Evolutionary conservation across 2,797 vertebrate genomes (phyloP).

Genomic region (Crocidura indochinensis): DNA sequence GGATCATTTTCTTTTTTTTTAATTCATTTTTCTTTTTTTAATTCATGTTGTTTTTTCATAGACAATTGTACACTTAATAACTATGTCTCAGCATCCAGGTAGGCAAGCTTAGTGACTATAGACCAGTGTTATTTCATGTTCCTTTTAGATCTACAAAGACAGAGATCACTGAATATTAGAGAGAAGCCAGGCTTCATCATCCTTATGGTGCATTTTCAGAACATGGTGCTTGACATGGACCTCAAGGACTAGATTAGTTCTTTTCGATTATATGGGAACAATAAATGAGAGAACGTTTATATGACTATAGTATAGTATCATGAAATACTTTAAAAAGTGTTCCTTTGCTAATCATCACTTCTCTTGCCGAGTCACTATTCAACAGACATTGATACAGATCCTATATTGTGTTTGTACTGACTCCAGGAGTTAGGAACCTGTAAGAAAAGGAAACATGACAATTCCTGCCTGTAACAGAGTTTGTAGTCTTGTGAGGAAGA

Average conservation of each 20-base stretch:
- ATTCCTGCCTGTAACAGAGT: neutral
- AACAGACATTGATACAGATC: neutral
- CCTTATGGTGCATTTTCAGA: neutral
- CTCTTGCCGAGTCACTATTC: slow-evolving; percentile 15
- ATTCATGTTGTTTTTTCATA: neutral
- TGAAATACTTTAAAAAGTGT: neutral
- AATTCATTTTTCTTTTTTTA: too few relatives aligned
- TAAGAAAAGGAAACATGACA: slow-evolving; percentile 3
- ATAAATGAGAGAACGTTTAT: neutral
- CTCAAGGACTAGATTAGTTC: neutral
- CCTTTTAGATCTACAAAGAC: slow-evolving; percentile 18
- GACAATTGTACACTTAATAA: neutral
- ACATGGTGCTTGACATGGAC: neutral
- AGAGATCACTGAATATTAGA: neutral
- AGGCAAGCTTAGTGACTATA: neutral
- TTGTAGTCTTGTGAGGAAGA: neutral
- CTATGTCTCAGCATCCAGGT: neutral
- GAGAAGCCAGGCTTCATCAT: neutral
- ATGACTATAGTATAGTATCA: neutral
- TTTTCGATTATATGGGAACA: neutral
- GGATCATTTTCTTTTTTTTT: too few relatives aligned
- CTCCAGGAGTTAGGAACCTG: neutral
- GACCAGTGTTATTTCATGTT: neutral
- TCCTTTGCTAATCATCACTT: neutral
- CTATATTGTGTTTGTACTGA: neutral